These are phyloP conservation scores for Nematolebias whitei DNA, from an alignment of 2,113 vertebrate genomes.

Conservation along the genomic window DNA sequence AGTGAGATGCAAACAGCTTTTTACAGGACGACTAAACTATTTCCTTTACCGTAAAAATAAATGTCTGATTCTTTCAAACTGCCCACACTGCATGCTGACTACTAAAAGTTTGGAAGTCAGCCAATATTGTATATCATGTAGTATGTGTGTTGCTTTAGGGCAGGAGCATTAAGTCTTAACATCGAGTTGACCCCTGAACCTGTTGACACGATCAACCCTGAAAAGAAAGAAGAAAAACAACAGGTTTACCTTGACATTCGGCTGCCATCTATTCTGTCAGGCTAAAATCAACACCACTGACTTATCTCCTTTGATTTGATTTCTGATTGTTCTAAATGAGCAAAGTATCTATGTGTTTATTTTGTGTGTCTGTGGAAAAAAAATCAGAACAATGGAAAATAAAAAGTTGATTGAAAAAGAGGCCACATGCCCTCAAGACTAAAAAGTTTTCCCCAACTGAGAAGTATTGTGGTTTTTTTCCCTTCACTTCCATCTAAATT, in stretches of 20 bases:
- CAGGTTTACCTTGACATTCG: slow-evolving; percentile 68
- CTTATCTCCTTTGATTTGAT: slow-evolving; percentile 42
- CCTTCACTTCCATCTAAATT: slow-evolving; percentile 70
- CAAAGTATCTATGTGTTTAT: slow-evolving; percentile 1
- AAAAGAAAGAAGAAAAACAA: slow-evolving; percentile 45
- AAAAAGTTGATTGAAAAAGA: slow-evolving; percentile 16
- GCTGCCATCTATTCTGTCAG: slow-evolving; percentile 51
- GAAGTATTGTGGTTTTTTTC: slow-evolving; percentile 36
- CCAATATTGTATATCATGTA: slow-evolving; percentile 1
- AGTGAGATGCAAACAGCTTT: slow-evolving; percentile 53
- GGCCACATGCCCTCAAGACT: slow-evolving; percentile 8
- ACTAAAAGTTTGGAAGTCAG: not conserved
- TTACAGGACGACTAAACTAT: slow-evolving; percentile 18
- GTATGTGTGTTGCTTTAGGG: slow-evolving; percentile 21
- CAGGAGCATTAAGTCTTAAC: slow-evolving; percentile 32
- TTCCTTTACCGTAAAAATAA: slow-evolving; percentile 19
- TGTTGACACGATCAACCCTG: slow-evolving; percentile 38
- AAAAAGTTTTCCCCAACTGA: slow-evolving; percentile 44
- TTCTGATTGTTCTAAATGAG: slow-evolving; percentile 28
- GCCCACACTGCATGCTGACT: not conserved
- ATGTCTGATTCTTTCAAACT: slow-evolving; percentile 10
- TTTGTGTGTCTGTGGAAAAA: slow-evolving; percentile 7
- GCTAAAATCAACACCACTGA: slow-evolving; percentile 60
- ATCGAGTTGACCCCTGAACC: slow-evolving; percentile 60
- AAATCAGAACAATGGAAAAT: slow-evolving; percentile 15